A percentile compares a stretch with the other conserved stretches of the same genome.
phyloP scores from a whole-genome alignment of 2,888 invertebrate genomes.

The Phragmatobia fuliginosa region DNA sequence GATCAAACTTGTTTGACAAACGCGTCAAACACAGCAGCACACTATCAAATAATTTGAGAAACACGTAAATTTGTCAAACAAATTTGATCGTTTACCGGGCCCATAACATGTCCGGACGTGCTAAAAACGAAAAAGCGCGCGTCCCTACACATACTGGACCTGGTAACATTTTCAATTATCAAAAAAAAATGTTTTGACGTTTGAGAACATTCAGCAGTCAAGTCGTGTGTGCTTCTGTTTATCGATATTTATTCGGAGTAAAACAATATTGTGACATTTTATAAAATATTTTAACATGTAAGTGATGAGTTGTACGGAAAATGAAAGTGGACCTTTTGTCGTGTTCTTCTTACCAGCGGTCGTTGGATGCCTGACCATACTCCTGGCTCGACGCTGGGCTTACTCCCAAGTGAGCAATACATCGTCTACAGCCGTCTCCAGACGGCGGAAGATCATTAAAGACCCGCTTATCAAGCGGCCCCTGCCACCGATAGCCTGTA shows the following conservation, averaged over 20 bases:
- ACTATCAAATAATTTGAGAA: no score
- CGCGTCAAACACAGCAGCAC: no score
- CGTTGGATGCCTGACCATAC: slow-evolving; percentile 84
- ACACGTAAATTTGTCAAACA: no score
- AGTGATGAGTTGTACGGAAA: slow-evolving; percentile 87
- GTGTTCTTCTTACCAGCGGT: slow-evolving; percentile 85
- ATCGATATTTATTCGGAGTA: slow-evolving; percentile 55
- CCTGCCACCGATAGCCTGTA: slow-evolving; percentile 75
- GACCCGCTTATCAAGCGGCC: slow-evolving; percentile 82
- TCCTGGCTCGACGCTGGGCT: slow-evolving; percentile 83
- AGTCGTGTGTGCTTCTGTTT: slow-evolving; percentile 31
- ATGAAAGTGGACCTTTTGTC: slow-evolving; percentile 86
- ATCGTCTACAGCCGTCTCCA: slow-evolving; percentile 80
- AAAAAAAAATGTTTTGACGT: slow-evolving; percentile 24
- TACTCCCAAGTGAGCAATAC: slow-evolving; percentile 78
- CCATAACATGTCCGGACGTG: no score
- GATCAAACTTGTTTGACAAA: no score
- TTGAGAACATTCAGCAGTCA: slow-evolving; percentile 17
- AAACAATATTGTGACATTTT: slow-evolving; percentile 72
- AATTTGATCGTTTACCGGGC: no score
- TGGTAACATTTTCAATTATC: background rate
- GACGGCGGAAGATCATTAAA: slow-evolving; percentile 84
- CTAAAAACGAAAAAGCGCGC: no score
- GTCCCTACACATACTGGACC: no score
- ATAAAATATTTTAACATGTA: slow-evolving; percentile 81